Evolutionary conservation across 2,797 vertebrate species (phyloP).

Genomic region (Girardinus metallicus): DNA sequence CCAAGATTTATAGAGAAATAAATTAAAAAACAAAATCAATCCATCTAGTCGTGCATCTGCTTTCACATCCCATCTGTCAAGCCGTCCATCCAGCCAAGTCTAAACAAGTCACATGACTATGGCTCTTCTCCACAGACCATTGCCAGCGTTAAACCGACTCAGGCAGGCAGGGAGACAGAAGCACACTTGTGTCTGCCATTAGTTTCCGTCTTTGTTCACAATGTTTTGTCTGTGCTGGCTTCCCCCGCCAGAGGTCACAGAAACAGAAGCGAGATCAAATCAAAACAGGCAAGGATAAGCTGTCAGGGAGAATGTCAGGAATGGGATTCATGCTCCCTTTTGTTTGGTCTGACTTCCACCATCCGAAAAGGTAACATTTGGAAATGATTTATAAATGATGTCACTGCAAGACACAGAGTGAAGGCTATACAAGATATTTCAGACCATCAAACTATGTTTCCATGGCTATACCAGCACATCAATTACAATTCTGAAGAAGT

Average conservation of each 20-base stretch:
- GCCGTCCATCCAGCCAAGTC: slow-evolving; percentile 28
- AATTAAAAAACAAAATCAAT: slow-evolving; percentile 32
- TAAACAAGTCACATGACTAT: slow-evolving; percentile 61
- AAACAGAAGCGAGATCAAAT: slow-evolving; percentile 50
- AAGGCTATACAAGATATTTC: neutral
- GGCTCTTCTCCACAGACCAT: slow-evolving; percentile 48
- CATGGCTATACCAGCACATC: neutral
- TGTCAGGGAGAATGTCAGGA: neutral
- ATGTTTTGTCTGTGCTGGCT: slow-evolving; percentile 70
- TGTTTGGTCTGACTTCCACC: slow-evolving; percentile 15
- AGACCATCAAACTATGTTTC: neutral
- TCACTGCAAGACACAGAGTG: neutral
- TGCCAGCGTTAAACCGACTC: slow-evolving; percentile 51
- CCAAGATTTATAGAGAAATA: slow-evolving; percentile 18
- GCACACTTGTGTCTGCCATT: slow-evolving; percentile 59
- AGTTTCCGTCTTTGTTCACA: slow-evolving; percentile 60
- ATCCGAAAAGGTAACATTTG: neutral
- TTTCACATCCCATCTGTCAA: slow-evolving; percentile 15
- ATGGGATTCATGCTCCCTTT: neutral
- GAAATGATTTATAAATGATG: neutral
- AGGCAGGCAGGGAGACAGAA: slow-evolving; percentile 44
- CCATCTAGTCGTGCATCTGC: slow-evolving; percentile 19
- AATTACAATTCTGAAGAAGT: neutral
- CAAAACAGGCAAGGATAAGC: slow-evolving; percentile 42
- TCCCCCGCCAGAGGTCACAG: slow-evolving; percentile 61